phyloP scores from a whole-genome alignment of 2,113 vertebrate species.

The Mesocricetus auratus region DNA sequence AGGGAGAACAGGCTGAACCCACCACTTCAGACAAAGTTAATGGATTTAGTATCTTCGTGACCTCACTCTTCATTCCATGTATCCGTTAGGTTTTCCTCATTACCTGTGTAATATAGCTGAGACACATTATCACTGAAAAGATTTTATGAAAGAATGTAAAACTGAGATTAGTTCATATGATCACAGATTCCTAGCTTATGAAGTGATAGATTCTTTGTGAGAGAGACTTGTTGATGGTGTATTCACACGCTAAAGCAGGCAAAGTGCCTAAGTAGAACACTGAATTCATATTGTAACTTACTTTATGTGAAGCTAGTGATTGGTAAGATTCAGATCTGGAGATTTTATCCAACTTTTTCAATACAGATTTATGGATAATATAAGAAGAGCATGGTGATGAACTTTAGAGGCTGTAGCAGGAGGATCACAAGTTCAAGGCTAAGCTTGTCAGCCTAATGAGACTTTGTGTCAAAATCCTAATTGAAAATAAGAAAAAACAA shows the following conservation, averaged over 20 bases:
- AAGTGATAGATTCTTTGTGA: slow-evolving; percentile 54
- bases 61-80: neutral
- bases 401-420: neutral
- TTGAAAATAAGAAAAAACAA: neutral
- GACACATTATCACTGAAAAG: slow-evolving; percentile 33
- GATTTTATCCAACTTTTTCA: slow-evolving; percentile 36
- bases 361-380: slow-evolving; percentile 31
- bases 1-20: neutral
- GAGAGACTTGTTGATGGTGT: slow-evolving; percentile 30
- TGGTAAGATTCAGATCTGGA: slow-evolving; percentile 36
- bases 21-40: neutral
- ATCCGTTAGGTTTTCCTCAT: slow-evolving; percentile 1
- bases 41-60: slow-evolving; percentile 5
- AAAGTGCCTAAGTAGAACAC: neutral
- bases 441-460: neutral
- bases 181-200: slow-evolving; percentile 40
- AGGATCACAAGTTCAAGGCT: neutral
- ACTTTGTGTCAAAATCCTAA: neutral
- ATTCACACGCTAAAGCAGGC: neutral
- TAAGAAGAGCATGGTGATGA: neutral
- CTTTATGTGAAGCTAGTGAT: slow-evolving; percentile 28
- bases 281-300: slow-evolving; percentile 45
- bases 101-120: slow-evolving; percentile 1
- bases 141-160: slow-evolving; percentile 25
- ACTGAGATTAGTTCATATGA: slow-evolving; percentile 24